These are phyloP conservation scores for Uromys caudimaculatus DNA, from an alignment of 2,797 vertebrate species.

Conservation along the genomic window DNA sequence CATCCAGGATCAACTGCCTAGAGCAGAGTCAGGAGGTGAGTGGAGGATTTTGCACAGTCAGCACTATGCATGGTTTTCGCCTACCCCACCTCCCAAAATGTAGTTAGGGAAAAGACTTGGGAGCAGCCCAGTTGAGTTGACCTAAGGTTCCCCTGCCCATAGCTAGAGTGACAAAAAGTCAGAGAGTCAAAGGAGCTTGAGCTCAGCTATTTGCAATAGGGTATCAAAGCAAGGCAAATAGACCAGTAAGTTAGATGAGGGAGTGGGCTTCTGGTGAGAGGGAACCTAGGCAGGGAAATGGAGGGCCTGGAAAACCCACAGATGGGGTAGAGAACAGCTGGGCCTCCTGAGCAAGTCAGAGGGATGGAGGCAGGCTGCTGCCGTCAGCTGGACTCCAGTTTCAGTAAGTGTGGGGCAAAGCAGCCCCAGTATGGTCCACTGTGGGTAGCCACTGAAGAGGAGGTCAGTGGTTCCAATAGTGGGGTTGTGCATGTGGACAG, in stretches of 20 bases:
- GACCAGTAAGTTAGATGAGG: not conserved
- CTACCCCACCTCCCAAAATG: not conserved
- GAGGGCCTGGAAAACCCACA: not conserved
- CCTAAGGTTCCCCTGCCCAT: too few species aligned
- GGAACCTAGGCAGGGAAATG: not conserved
- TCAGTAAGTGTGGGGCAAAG: not conserved
- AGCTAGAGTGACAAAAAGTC: not conserved
- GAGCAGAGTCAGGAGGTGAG: not conserved
- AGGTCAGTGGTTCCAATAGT: not conserved
- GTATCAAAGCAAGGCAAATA: not conserved
- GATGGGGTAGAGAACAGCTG: not conserved
- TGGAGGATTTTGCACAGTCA: not conserved
- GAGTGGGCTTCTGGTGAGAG: not conserved
- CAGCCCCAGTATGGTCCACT: not conserved
- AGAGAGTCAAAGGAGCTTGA: not conserved
- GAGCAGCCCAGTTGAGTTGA: not conserved
- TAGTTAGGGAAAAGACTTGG: not conserved
- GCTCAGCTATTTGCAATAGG: not conserved
- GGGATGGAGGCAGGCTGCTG: not conserved
- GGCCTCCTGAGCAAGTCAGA: not conserved
- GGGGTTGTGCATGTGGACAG: accelerated
- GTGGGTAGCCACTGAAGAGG: not conserved
- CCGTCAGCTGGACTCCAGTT: not conserved
- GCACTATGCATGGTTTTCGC: not conserved
- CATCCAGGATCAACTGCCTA: not conserved